A percentile compares a stretch with the other conserved stretches of the same genome.
phyloP scores from a whole-genome alignment of 1,140 invertebrate genomes.

The Drosophila ohnishii region DNA sequence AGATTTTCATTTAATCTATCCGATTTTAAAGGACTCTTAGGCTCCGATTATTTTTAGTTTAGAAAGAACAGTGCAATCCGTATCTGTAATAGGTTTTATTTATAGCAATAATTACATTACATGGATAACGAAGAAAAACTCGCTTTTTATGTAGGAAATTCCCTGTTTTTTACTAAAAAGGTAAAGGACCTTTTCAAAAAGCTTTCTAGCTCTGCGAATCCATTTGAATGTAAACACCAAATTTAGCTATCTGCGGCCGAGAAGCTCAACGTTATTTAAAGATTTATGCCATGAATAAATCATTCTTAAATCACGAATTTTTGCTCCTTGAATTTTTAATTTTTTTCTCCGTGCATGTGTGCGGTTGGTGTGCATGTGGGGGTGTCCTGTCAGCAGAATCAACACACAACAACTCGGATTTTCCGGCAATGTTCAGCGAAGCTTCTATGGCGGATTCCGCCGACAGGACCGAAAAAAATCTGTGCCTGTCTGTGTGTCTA shows the following conservation, averaged over 20 bases:
- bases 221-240: slow-evolving; percentile 8
- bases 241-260: background rate
- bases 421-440: slow-evolving; percentile 43
- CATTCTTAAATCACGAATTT: slow-evolving; percentile 19
- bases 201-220: background rate
- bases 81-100: background rate
- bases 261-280: slow-evolving; percentile 12
- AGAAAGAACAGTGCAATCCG: background rate
- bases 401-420: slow-evolving; percentile 58
- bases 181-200: background rate
- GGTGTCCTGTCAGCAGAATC: slow-evolving; percentile 64
- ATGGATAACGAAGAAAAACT: background rate
- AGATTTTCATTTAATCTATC: no score
- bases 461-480: slow-evolving; percentile 33
- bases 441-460: slow-evolving; percentile 38
- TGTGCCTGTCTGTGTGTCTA: slow-evolving; percentile 25
- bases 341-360: slow-evolving; percentile 25
- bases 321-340: slow-evolving; percentile 13
- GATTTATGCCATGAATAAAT: slow-evolving; percentile 20
- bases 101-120: background rate
- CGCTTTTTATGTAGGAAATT: background rate
- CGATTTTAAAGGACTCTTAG: no score
- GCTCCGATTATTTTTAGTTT: background rate
- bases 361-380: slow-evolving; percentile 22
- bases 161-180: background rate